A percentile compares a stretch with the other conserved stretches of the same genome.
Conservation (phyloP, 2,113 vertebrate species). For the Leptosomus discolor region DNA sequence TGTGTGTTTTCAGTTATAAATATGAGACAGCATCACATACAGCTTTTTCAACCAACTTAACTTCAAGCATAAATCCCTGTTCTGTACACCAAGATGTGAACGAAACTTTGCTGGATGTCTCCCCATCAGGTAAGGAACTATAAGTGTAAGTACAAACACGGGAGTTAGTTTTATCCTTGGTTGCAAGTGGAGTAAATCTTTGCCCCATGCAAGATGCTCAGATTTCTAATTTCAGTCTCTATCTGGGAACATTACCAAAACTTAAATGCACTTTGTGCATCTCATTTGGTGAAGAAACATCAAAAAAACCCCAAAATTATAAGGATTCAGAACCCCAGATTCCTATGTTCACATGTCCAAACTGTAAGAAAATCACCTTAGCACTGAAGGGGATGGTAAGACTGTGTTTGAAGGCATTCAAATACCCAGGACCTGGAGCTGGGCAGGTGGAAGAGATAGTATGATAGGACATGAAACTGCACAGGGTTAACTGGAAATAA, state of each 20-base stretch:
- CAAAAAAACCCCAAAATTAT: not conserved
- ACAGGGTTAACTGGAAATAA: not conserved
- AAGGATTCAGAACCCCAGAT: not conserved
- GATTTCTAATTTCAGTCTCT: not conserved
- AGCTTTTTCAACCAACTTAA: constrained; percentile 16
- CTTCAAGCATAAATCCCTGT: constrained; percentile 42
- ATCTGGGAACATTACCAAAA: not conserved
- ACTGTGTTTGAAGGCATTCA: not conserved
- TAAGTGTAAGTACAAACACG: not conserved
- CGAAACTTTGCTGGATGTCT: not conserved
- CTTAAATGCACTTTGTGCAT: not conserved
- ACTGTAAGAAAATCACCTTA: not conserved
- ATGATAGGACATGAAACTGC: not conserved
- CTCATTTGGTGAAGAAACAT: not conserved
- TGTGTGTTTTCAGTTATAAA: constrained; percentile 71
- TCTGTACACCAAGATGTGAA: not conserved
- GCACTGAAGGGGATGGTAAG: not conserved
- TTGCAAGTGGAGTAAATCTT: not conserved
- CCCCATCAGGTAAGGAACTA: constrained; percentile 39
- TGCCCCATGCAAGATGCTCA: not conserved
- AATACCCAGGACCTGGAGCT: accelerated
- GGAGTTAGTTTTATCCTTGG: not conserved
- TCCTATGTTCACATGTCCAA: not conserved
- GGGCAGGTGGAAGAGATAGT: not conserved
- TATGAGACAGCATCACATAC: constrained; percentile 36